Base-by-base conservation (phyloP, 2,113 vertebrate genomes). In the Sceloporus undulatus region DNA sequence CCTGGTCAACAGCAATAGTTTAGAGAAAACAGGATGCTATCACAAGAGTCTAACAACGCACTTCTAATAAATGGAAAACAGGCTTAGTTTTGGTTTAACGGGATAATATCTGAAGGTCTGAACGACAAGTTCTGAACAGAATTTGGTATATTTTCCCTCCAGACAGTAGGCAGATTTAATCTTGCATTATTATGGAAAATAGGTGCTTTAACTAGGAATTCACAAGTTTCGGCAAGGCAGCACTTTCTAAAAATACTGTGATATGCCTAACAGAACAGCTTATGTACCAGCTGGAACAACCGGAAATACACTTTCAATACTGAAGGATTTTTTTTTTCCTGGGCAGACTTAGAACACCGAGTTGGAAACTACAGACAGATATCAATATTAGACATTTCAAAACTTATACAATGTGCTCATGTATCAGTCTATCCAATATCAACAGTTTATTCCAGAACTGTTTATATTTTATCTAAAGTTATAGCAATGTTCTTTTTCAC, bases 1-100 rank as follows among this genome's bases (percentile, higher is more conserved):
- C n/a, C n/a, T n/a, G n/a, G 88, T 92, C 88, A 90, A 92, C 90
- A 92, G 84, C 54, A 88, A n/a, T 9, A 86, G 21, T 62, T 38
- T 48, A 85, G 87, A 83, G 89, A 87, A 93, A 93, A 88, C 70
- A 86, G 89, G 25, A 68, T 89, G 85, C 90, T 87, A 75, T 90
- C 88, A 91, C 87, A 94, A 93, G 68, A 82, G 85, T 92, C 90
- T 93, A 91, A 34, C 29, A 91, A 93, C 92, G 94, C 34, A 54
- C 59, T 90, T 83, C 34, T 10, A 88, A 76, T 94, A 88, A 95
- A 92, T 92, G 85, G 87, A 77, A 89, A 83, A 89, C 90, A 88
- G 59, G 90, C 92, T 89, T 81, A 27, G 85, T 76, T 89, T 93
- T 91, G 92, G 90, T 84, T 90, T 79, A 11, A 0, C 92, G 85